Evolutionary conservation across 2,888 invertebrate species (phyloP).

Genomic region (Drosophila anomalata): DNA sequence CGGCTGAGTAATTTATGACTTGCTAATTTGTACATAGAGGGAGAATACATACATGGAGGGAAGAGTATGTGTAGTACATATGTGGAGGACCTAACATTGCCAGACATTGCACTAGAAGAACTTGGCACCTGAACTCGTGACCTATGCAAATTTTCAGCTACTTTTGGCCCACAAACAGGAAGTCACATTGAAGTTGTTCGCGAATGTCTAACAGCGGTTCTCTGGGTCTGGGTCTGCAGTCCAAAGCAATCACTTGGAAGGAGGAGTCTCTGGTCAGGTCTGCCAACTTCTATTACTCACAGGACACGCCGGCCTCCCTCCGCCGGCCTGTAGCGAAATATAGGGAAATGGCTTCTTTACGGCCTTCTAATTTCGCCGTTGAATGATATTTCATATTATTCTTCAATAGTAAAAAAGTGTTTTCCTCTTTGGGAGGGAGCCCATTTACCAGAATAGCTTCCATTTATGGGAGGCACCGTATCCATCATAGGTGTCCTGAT

Average conservation of each 20-base stretch:
- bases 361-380: constrained; percentile 5
- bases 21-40: constrained; percentile 54
- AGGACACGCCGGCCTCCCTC: not conserved
- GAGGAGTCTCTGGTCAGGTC: constrained; percentile 21
- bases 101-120: constrained; percentile 70
- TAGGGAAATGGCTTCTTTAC: not conserved
- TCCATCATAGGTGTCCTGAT: constrained; percentile 37
- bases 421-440: constrained; percentile 4
- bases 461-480: constrained; percentile 5
- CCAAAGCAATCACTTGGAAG: constrained; percentile 54
- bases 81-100: constrained; percentile 40
- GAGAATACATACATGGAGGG: constrained; percentile 6
- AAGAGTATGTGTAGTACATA: constrained; percentile 9
- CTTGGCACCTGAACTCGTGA: constrained; percentile 80
- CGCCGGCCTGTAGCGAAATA: not conserved
- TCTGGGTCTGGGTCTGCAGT: constrained; percentile 74
- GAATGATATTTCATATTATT: constrained; percentile 33
- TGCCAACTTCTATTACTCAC: constrained; percentile 1
- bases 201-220: constrained; percentile 40
- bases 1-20: constrained; percentile 71
- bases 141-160: constrained; percentile 79
- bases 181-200: constrained; percentile 74
- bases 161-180: constrained; percentile 72
- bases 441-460: constrained; percentile 23
- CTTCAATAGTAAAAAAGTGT: not conserved